These are phyloP conservation scores for Drosophila pseudotakahashii DNA, from an alignment of 2,888 invertebrate species.

Conservation along the genomic window DNA sequence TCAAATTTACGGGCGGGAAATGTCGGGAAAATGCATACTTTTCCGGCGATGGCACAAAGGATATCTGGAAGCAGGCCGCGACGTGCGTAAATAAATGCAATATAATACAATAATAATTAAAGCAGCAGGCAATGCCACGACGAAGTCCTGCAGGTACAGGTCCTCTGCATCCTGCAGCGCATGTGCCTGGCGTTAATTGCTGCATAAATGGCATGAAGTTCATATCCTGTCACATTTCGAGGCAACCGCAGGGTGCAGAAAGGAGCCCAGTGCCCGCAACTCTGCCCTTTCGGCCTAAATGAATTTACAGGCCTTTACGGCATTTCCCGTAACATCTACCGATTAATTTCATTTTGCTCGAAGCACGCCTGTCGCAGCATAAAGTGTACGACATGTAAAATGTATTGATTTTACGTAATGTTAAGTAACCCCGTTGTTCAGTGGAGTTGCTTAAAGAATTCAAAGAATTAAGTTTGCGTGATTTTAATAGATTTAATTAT, in stretches of 20 bases:
- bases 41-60: slow-evolving; percentile 23
- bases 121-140: slow-evolving; percentile 52
- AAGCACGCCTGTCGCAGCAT: slow-evolving; percentile 38
- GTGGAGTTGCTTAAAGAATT: background rate
- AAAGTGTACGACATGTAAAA: slow-evolving; percentile 2
- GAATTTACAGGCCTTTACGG: slow-evolving; percentile 68
- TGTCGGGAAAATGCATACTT: slow-evolving; percentile 23
- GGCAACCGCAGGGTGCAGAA: slow-evolving; percentile 51
- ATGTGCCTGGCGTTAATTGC: slow-evolving; percentile 70
- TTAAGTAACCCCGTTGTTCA: background rate
- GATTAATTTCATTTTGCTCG: slow-evolving; percentile 72
- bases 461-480: background rate
- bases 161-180: slow-evolving; percentile 39
- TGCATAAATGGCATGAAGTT: slow-evolving; percentile 74
- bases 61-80: slow-evolving; percentile 29
- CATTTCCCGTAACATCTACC: slow-evolving; percentile 52
- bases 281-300: slow-evolving; percentile 52
- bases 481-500: background rate
- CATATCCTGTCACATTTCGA: slow-evolving; percentile 70
- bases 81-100: slow-evolving; percentile 73
- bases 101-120: slow-evolving; percentile 77
- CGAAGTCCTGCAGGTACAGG: slow-evolving; percentile 13
- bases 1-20: too few species aligned
- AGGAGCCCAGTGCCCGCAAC: slow-evolving; percentile 12
- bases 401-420: slow-evolving; percentile 13